Base-by-base conservation (phyloP, 2,113 vertebrate genomes). In the Pachypanchax playfairii region DNA sequence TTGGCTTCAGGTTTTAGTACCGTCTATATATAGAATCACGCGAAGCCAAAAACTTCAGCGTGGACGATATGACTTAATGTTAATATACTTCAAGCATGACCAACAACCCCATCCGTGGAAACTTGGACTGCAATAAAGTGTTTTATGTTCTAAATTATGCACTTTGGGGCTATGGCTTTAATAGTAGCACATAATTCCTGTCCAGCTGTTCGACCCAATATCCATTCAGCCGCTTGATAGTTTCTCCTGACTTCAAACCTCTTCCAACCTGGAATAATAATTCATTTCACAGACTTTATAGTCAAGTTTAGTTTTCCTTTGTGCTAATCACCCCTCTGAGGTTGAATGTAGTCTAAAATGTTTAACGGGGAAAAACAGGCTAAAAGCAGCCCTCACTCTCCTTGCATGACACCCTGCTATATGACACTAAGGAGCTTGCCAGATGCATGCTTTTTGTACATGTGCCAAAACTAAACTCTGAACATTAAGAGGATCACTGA, bases 401-500 rank as follows among this genome's bases (percentile, higher is more conserved):
- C 60, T 79, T 28, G 84, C 88, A 90, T 87, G 88, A 79, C 72
- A 33, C 70, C 67, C 60, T 15, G 20, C 48, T 79, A 75, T 83
- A 70, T 71, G 73, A 84, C 50, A 68, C 73, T 80, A 79, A 86
- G 75, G 68, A 75, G 78, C 79, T 80, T 80, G 77, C 82, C 73
- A 83, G 79, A 65, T 38, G 75, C 79, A 83, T 73, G 79, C 83
- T 80, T 80, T n/a, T 35, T 85, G 84, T 89, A 82, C 81, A 73
- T 82, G 82, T 80, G 86, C 82, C 84, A 85, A 83, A 75, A 73
- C 82, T 75, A 75, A 87, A 84, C 70, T 80, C 79, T 64, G 70
- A 79, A 79, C 85, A 84, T 86, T 85, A 88, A 78, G 69, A 85
- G 86, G 85, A 84, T 89, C 84, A 85, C 68, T 79, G 84, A 80